Evolutionary conservation across 2,888 invertebrate species (phyloP), one percentile per base, ranked within the genome.

Genomic region (Apotomis capreana): DNA sequence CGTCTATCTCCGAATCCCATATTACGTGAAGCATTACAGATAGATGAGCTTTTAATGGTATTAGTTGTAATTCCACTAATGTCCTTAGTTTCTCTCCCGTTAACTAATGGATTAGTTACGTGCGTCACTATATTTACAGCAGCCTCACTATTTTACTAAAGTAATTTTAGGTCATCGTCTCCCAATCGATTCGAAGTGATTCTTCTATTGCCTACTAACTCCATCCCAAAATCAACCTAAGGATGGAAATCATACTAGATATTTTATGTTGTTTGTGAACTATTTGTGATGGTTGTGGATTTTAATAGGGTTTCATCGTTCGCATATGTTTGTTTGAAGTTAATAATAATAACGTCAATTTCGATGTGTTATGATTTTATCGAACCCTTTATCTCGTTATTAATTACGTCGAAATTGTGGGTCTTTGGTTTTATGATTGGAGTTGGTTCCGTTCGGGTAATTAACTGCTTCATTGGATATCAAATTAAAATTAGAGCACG

Each of bases 61-160:
- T 72, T 72, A 72, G 68, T 72, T 72, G 72, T 72, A 68, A 72
- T 71, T 72, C 68, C 68, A 68, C 72, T 72, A 72, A 72, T 72
- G 72, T 68, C 52, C 72, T 68, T 68, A 68, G 63, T 72, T 72
- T 52, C 62, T 72, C 72, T 46, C 68, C 58, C 63, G 63, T 68
- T 63, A 59, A 63, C 72, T 72, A 72, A 72, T 72, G 72, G 72
- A 72, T 72, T 72, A 68, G 62, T 57, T 69, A 64, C 63, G 52
- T 44, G 52, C 58, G 57, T 57, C 58, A 58, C 58, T 58, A 63
- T 68, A 68, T 63, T 68, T 72, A 68, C 72, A 68, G 54, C 63
- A 68, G 52, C 51, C 26, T 52, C 46, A 58, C 57, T 44, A 8
- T 57, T 52, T 54, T 36, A 52, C 10, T 44, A 51, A 52, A 68